phyloP scores from a whole-genome alignment of 92 coral and sea anemone genomes.

The Hydrozoanthus gracilis region DNA sequence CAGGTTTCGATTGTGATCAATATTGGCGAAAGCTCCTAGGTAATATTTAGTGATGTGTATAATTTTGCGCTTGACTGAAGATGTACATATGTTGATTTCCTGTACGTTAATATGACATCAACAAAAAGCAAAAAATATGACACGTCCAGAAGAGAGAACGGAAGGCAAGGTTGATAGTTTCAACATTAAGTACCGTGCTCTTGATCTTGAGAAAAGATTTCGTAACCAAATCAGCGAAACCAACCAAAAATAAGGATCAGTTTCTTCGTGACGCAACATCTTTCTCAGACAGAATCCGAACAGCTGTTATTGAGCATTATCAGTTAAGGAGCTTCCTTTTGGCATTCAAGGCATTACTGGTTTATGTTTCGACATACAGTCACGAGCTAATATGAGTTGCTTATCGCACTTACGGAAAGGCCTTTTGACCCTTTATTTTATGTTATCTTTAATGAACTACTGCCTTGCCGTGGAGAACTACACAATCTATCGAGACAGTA shows the following conservation, averaged over 20 bases:
- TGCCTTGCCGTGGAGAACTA: neutral
- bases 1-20: too few species aligned
- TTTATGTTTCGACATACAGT: neutral
- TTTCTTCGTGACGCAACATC: too few species aligned
- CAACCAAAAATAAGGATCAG: too few species aligned
- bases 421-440: too few species aligned
- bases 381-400: neutral
- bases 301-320: too few species aligned
- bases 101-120: constrained; percentile 25
- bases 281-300: too few species aligned
- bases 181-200: neutral
- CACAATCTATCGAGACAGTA: neutral
- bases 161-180: neutral
- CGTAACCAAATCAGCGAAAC: neutral
- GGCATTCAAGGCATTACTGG: too few species aligned
- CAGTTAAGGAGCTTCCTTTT: too few species aligned
- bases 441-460: neutral
- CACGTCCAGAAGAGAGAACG: constrained; percentile 1
- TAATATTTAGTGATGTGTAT: neutral
- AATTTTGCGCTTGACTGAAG: constrained; percentile 11
- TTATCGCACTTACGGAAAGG: too few species aligned
- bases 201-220: neutral
- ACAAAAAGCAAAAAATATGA: neutral
- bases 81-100: neutral
- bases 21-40: neutral